These are phyloP conservation scores for Brienomyrus brachyistius DNA, from an alignment of 2,113 vertebrate species.

Conservation along the genomic window DNA sequence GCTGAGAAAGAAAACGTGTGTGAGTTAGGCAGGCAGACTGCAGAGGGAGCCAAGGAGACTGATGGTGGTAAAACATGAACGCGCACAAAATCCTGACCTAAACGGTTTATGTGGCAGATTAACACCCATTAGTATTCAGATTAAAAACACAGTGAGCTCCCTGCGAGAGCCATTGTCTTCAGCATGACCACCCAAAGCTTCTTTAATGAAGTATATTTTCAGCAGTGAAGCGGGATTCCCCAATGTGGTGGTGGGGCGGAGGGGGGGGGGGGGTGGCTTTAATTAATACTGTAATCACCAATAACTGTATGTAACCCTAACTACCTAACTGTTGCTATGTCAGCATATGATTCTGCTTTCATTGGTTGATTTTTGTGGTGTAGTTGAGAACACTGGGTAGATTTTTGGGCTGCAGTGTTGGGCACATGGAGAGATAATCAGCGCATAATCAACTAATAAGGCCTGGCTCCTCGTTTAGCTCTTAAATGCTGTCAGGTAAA, in stretches of 20 bases:
- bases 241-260: not conserved
- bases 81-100: slow-evolving; percentile 2
- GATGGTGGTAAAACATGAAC: not conserved
- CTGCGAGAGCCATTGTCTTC: not conserved
- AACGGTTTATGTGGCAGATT: slow-evolving; percentile 7
- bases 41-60: not conserved
- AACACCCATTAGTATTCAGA: not conserved
- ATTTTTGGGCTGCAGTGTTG: not conserved
- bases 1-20: not conserved
- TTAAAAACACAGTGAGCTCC: not conserved
- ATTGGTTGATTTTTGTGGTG: not conserved
- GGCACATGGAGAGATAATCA: not conserved
- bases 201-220: not conserved
- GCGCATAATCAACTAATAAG: not conserved
- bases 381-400: not conserved
- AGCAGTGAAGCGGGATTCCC: not conserved
- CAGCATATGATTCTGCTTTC: not conserved
- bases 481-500: not conserved
- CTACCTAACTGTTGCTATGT: not conserved
- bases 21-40: not conserved
- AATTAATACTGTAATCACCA: not conserved
- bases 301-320: not conserved
- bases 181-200: no score
- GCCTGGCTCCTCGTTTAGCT: not conserved
- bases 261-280: not conserved